Evolutionary conservation across 2,888 invertebrate genomes (phyloP), one percentile per base, ranked within the genome.

Genomic region (Patella caerulea): DNA sequence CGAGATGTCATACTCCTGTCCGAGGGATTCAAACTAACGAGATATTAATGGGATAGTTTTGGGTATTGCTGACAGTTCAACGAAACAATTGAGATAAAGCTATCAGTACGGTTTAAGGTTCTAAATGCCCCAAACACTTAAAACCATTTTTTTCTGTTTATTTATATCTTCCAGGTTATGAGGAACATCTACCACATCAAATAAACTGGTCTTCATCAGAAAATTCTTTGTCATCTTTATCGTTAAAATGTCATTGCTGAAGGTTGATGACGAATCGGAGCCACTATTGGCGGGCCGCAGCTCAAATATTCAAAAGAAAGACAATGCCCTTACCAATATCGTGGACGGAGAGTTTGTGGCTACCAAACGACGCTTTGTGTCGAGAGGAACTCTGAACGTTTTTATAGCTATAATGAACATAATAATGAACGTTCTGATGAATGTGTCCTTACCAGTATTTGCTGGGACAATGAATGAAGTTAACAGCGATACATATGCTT

Each of bases 381-480:
- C 82, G 14, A 78, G 73, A 69, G 72, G 77, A 2, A 52, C 74
- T 15, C 69, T 80, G 12, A 84, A 81, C 59, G 65, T 79, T 14
- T 75, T 80, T 52, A 65, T 83, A 53, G 82, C 83, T 4, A 52
- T 84, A 12, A 24, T 81, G 3, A 84, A 81, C 71, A 82, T 86
- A 4, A n/a, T 81, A 9, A 76, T 80, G 9, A 86, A 83, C 72
- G 85, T 85, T 1, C 59, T 77, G 4, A 82, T 84, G 77, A 84
- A 84, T 69, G 84, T 83, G 5, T 76, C 82, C 3, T 74, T 86
- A 56, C 86, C 86, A 0, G 77, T 86, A 11, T 84, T 83, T 73
- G 83, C 86, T 0, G 84, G 79, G 3, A 83, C 84, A 14, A 84
- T 84, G 83, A 77, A 82, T 71, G 65, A 72, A 45, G 78, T 82